Evolutionary conservation across 2,797 vertebrate genomes (phyloP).

Genomic region (Hypotaenidia philippensis): DNA sequence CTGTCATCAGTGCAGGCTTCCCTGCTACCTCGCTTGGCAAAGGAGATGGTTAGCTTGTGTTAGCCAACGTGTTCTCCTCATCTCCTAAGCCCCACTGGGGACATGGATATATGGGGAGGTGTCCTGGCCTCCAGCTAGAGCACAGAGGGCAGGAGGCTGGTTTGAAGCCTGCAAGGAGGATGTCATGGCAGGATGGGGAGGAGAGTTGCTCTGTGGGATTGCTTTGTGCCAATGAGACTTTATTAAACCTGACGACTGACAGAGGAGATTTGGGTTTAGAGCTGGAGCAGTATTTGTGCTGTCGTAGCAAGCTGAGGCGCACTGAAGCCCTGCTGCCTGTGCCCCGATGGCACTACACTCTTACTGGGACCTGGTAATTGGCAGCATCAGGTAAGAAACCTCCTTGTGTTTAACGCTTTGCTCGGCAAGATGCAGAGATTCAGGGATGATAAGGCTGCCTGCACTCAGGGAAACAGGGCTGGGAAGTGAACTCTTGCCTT

Average conservation of each 20-base stretch:
- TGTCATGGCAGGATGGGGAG: fast-evolving
- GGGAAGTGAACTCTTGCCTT: not conserved
- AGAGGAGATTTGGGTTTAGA: not conserved
- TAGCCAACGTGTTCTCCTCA: not conserved
- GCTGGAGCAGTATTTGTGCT: not conserved
- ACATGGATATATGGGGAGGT: fast-evolving
- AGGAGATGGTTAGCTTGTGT: not conserved
- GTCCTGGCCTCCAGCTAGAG: not conserved
- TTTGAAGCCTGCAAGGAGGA: not conserved
- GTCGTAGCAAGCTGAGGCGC: not conserved
- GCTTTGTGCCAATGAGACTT: not conserved
- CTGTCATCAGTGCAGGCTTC: not conserved
- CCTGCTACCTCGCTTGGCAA: not conserved
- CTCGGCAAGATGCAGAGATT: fast-evolving
- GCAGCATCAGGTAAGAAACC: not conserved
- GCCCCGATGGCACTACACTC: fast-evolving
- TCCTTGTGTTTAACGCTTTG: not conserved
- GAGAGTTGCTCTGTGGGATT: not conserved
- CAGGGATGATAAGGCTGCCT: not conserved
- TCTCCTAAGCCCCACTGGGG: not conserved
- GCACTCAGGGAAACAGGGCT: fast-evolving
- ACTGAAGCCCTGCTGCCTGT: not conserved
- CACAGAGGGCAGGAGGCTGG: fast-evolving
- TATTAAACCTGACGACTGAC: not conserved
- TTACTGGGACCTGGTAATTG: not conserved